Evolutionary conservation across 2,888 invertebrate species (phyloP).

Genomic region (Drosophila gaucha): DNA sequence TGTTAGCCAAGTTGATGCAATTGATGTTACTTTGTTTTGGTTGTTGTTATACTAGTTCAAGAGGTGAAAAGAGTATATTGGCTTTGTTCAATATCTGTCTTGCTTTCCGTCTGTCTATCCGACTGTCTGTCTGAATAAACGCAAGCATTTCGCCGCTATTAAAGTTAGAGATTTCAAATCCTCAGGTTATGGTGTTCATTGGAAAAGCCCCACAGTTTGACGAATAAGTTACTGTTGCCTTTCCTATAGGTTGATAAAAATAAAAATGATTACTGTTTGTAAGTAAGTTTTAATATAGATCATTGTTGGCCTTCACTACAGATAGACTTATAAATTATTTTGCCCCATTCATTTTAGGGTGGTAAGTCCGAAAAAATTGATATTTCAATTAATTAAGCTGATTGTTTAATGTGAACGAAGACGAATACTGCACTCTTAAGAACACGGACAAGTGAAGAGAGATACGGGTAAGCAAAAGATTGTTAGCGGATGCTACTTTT

Average conservation of each 20-base stretch:
- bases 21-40: conserved; percentile 4
- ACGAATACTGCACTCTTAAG: conserved; percentile 9
- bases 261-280: too few relatives aligned
- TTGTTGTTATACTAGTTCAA: neutral
- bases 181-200: too few relatives aligned
- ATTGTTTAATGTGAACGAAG: neutral
- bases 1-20: conserved; percentile 14
- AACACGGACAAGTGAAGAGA: too few relatives aligned
- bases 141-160: too few relatives aligned
- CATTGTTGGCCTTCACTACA: neutral
- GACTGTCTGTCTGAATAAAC: too few relatives aligned
- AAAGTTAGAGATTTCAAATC: too few relatives aligned
- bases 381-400: neutral
- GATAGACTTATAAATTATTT: neutral
- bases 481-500: conserved; percentile 4
- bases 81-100: too few relatives aligned
- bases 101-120: too few relatives aligned
- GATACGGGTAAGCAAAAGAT: neutral
- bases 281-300: too few relatives aligned
- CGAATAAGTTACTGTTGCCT: too few relatives aligned
- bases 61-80: neutral
- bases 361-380: neutral
- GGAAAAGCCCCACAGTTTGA: too few relatives aligned
- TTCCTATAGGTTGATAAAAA: too few relatives aligned
- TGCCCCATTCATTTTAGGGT: neutral